Conservation (phyloP, 2,888 invertebrate species). For the Ecdyonurus torrentis region DNA sequence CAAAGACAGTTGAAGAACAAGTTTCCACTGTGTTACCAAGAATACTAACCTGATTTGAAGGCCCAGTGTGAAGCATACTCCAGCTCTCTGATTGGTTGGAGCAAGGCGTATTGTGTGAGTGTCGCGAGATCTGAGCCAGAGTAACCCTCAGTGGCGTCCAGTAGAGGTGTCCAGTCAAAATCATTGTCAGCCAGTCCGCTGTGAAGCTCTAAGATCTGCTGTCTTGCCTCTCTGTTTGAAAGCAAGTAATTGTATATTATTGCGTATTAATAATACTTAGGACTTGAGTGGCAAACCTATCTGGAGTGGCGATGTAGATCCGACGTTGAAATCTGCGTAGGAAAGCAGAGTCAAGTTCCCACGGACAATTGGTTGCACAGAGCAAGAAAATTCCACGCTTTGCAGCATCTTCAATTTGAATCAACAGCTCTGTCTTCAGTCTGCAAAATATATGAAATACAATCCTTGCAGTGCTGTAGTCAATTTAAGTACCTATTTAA, state of each 20-base stretch:
- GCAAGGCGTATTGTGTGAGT: constrained; percentile 28
- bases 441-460: constrained; percentile 18
- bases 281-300: constrained; percentile 20
- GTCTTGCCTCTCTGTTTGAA: constrained; percentile 10
- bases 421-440: constrained; percentile 37
- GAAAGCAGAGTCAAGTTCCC: constrained; percentile 41
- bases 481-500: not conserved
- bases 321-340: constrained; percentile 36
- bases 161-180: constrained; percentile 25
- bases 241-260: no score
- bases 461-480: not conserved
- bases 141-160: constrained; percentile 31
- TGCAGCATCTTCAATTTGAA: constrained; percentile 29
- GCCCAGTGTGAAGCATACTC: constrained; percentile 26
- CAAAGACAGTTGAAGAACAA: no score
- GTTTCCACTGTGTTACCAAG: not conserved
- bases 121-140: constrained; percentile 37
- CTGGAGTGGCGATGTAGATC: constrained; percentile 36
- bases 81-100: constrained; percentile 31
- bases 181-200: constrained; percentile 15
- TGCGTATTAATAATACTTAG: no score
- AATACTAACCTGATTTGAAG: not conserved
- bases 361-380: constrained; percentile 42
- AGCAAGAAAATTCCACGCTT: constrained; percentile 26
- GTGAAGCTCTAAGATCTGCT: constrained; percentile 20